A percentile compares a stretch with the other conserved stretches of the same genome.
Evolutionary conservation across 2,797 vertebrate genomes (phyloP).

Genomic region (Microtus californicus): DNA sequence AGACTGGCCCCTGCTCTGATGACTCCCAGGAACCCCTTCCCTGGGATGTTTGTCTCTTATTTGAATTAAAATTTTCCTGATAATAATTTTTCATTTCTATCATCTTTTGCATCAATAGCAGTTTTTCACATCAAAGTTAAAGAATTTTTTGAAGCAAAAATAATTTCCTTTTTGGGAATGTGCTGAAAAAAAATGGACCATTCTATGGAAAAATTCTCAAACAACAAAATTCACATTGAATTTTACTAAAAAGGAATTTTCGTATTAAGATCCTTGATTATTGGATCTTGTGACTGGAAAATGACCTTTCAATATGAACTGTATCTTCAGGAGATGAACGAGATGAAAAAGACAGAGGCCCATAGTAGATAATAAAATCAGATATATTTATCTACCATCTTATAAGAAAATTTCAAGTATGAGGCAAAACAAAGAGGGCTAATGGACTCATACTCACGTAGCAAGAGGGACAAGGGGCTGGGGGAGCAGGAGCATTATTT

Average conservation of each 20-base stretch:
- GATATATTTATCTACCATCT: not conserved
- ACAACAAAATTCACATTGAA: not conserved
- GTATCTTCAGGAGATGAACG: not conserved
- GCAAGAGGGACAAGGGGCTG: not conserved
- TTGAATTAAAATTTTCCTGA: not conserved
- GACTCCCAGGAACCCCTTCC: not conserved
- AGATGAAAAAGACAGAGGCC: not conserved
- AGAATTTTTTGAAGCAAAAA: not conserved
- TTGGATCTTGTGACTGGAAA: constrained; percentile 5
- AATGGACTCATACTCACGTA: not conserved
- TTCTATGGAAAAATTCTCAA: not conserved
- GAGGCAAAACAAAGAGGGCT: not conserved
- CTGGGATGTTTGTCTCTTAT: not conserved
- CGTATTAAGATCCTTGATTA: not conserved
- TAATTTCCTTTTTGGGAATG: not conserved
- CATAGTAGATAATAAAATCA: constrained; percentile 13
- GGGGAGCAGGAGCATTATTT: not conserved
- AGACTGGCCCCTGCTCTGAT: not conserved
- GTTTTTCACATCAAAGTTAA: not conserved
- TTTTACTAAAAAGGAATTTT: not conserved
- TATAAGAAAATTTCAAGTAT: not conserved
- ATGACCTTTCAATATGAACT: not conserved
- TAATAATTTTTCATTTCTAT: not conserved
- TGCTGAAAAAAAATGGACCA: not conserved
- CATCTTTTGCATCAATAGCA: too few relatives aligned